Conservation (phyloP, 1,140 invertebrate species). For the Tenebrio molitor region DNA sequence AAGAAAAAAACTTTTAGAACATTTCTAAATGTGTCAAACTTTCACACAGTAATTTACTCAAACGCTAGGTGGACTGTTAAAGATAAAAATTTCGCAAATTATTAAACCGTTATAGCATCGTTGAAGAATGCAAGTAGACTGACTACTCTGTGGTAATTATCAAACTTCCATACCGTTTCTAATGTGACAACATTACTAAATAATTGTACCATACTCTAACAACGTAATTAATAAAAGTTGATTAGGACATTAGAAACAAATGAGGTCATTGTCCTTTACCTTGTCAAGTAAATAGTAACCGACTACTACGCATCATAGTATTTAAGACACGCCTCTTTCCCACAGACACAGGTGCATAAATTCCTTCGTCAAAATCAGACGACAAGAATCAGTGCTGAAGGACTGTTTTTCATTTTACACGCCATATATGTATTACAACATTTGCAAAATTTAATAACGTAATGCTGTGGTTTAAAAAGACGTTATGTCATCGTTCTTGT, state of each 20-base stretch:
- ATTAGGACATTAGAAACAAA: conserved; percentile 11
- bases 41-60: too few species aligned
- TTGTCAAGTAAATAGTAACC: conserved; percentile 26
- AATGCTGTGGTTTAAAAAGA: too few species aligned
- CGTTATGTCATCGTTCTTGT: too few species aligned
- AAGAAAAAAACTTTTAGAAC: too few species aligned
- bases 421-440: too few species aligned
- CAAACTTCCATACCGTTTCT: conserved; percentile 12
- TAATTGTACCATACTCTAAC: conserved; percentile 3
- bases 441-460: too few species aligned
- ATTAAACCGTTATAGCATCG: too few species aligned
- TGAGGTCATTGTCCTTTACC: conserved; percentile 43
- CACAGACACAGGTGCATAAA: conserved; percentile 38
- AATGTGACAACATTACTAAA: conserved; percentile 15
- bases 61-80: background rate
- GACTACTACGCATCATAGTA: conserved; percentile 29
- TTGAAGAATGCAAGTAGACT: too few species aligned
- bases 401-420: too few species aligned
- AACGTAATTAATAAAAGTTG: background rate
- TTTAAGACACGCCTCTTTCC: conserved; percentile 32
- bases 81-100: too few species aligned
- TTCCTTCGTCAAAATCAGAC: conserved; percentile 1
- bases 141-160: conserved; percentile 6
- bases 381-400: background rate
- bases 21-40: too few species aligned